Conservation (phyloP, 2,888 invertebrate genomes). For the Nephrotoma guestfalica region DNA sequence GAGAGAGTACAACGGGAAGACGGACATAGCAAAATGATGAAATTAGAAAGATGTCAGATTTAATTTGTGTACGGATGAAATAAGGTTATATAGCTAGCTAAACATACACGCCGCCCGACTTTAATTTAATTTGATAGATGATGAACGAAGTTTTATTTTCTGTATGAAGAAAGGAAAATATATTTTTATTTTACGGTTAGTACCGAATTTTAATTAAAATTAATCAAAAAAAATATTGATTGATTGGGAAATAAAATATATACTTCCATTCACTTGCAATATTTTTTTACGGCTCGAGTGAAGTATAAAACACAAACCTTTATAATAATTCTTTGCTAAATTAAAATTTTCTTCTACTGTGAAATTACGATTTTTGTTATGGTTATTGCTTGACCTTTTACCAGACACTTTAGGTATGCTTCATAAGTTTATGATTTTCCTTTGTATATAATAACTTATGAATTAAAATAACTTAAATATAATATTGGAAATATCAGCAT, state of each 20-base stretch:
- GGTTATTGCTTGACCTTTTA: neutral
- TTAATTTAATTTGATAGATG: neutral
- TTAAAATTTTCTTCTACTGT: neutral
- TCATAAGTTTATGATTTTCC: neutral
- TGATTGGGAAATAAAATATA: neutral
- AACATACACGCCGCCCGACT: neutral
- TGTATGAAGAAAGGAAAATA: neutral
- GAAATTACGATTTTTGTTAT: neutral
- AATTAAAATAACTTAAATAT: neutral
- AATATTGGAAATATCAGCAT: neutral
- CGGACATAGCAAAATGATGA: neutral
- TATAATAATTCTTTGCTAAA: neutral
- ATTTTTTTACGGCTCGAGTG: neutral
- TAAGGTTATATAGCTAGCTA: neutral
- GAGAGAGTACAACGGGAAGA: neutral
- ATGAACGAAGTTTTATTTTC: neutral
- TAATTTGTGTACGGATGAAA: neutral
- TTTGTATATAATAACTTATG: neutral
- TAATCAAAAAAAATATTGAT: neutral
- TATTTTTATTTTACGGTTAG: neutral
- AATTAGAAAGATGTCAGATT: neutral
- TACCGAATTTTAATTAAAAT: neutral
- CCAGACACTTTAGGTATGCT: neutral
- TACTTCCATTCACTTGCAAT: neutral
- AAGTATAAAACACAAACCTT: neutral